Evolutionary conservation across 2,113 vertebrate species (phyloP).

Genomic region (Gymnarchus niloticus): DNA sequence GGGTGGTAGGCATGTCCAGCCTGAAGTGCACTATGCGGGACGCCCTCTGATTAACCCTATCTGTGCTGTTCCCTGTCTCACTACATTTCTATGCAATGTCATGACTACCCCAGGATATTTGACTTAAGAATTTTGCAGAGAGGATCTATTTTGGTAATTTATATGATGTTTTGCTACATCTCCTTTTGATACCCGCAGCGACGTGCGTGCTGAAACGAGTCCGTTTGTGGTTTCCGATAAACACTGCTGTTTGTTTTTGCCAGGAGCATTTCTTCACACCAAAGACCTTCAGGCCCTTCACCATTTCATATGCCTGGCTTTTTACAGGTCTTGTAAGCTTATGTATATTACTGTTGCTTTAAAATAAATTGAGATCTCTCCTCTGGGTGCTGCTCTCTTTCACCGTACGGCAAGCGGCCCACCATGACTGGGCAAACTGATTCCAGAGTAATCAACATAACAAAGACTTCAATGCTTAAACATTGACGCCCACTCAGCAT

Average conservation of each 20-base stretch:
- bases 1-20: slow-evolving; percentile 27
- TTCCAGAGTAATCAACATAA: no score
- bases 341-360: slow-evolving; percentile 65
- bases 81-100: slow-evolving; percentile 91
- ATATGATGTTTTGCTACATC: slow-evolving; percentile 72
- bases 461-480: no score
- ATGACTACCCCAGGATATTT: slow-evolving; percentile 66
- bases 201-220: slow-evolving; percentile 39
- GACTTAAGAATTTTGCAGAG: slow-evolving; percentile 71
- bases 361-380: slow-evolving; percentile 35
- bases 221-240: slow-evolving; percentile 13
- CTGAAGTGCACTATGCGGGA: slow-evolving; percentile 46
- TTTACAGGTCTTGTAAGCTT: slow-evolving; percentile 52
- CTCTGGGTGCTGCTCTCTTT: no score
- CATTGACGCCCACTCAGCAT: no score
- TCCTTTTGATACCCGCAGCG: slow-evolving; percentile 74
- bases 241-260: slow-evolving; percentile 46
- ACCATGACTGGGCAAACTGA: no score
- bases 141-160: slow-evolving; percentile 91
- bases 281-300: slow-evolving; percentile 70
- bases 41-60: slow-evolving; percentile 26
- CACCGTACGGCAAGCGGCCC: no score
- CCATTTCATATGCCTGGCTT: slow-evolving; percentile 68
- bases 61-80: slow-evolving; percentile 62
- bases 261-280: slow-evolving; percentile 66